A percentile compares a stretch with the other conserved stretches of the same genome.
These are phyloP conservation scores for Garrulus glandarius DNA, from an alignment of 2,797 vertebrate genomes.

Conservation along the genomic window DNA sequence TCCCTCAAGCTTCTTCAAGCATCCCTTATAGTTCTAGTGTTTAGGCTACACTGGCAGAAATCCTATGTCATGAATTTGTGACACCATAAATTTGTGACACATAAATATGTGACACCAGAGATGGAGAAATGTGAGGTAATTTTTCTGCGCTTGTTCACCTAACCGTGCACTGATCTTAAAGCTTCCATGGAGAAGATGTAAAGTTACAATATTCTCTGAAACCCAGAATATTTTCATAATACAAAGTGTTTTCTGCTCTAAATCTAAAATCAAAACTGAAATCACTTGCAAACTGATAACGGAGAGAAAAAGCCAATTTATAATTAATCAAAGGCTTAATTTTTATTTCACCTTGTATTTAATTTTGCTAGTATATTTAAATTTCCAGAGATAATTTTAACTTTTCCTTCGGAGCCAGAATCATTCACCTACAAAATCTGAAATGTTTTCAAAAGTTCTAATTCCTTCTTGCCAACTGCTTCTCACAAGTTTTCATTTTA, in stretches of 20 bases:
- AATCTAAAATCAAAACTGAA: neutral
- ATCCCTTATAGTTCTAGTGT: neutral
- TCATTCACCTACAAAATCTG: neutral
- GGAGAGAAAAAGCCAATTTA: neutral
- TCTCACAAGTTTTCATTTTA: neutral
- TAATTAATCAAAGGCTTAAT: neutral
- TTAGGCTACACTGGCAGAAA: neutral
- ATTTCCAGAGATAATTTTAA: neutral
- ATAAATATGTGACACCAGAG: neutral
- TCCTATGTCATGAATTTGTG: neutral
- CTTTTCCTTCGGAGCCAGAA: neutral
- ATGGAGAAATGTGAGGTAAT: neutral
- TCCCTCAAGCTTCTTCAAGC: neutral
- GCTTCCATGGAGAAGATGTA: neutral
- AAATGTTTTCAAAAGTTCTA: neutral
- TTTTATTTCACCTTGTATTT: neutral
- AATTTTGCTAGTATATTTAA: neutral
- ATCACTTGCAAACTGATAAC: neutral
- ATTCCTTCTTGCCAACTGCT: neutral
- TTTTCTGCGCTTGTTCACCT: neutral
- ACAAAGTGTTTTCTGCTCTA: neutral
- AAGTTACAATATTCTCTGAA: neutral
- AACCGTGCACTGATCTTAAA: neutral
- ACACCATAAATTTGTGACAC: too few relatives aligned
- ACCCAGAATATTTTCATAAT: neutral